phyloP scores from a whole-genome alignment of 35 echinoderm and acorn worm species.

The Lytechinus pictus region DNA sequence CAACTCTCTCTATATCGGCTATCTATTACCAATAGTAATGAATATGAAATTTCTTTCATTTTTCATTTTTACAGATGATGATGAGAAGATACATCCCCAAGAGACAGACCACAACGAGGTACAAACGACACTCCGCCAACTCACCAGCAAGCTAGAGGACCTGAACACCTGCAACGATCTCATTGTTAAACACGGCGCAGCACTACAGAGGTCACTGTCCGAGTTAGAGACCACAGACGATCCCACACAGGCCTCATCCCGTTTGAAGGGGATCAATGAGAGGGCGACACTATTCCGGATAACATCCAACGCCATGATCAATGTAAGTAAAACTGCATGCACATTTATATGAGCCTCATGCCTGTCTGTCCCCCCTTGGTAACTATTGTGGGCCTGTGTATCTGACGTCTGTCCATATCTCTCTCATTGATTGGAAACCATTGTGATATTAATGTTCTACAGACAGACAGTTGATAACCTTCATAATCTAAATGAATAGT shows the following conservation, averaged over 20 bases:
- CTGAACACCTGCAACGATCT: constrained; percentile 98
- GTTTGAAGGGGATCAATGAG: constrained; percentile 92
- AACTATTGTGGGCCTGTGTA: neutral
- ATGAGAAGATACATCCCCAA: constrained; percentile 77
- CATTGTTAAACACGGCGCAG: constrained; percentile 84
- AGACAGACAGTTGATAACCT: too few species aligned
- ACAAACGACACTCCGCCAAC: constrained; percentile 74
- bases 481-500: too few species aligned
- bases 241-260: constrained; percentile 60
- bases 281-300: constrained; percentile 96
- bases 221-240: constrained; percentile 89
- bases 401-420: neutral
- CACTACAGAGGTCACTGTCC: constrained; percentile 84
- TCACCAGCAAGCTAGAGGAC: constrained; percentile 93
- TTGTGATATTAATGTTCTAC: too few species aligned
- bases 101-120: constrained; percentile 84
- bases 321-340: constrained; percentile 69
- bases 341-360: too few species aligned
- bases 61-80: constrained; percentile 64
- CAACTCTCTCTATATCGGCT: neutral
- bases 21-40: neutral
- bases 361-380: neutral
- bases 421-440: too few species aligned
- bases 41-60: neutral
- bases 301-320: constrained; percentile 99